Evolutionary conservation across 2,113 vertebrate genomes (phyloP).

Genomic region (Toxotes chatareus): DNA sequence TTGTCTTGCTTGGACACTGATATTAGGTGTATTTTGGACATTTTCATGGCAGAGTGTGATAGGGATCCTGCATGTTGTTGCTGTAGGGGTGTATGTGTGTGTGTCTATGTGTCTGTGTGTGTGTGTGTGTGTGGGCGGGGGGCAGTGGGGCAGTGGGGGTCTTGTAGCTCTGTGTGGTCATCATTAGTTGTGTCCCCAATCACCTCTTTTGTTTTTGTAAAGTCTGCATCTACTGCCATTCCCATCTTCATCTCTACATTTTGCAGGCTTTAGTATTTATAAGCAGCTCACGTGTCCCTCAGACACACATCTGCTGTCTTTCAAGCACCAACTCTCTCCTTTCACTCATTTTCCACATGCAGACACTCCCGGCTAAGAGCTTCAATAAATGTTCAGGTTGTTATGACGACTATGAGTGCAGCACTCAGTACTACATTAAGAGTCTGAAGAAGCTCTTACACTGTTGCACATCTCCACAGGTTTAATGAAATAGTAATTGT

Average conservation of each 20-base stretch:
- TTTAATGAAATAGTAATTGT: slow-evolving; percentile 48
- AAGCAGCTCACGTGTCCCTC: slow-evolving; percentile 8
- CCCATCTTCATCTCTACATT: background rate
- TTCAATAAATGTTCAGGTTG: slow-evolving; percentile 69
- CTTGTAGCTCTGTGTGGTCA: slow-evolving; percentile 2
- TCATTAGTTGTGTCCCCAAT: slow-evolving; percentile 15
- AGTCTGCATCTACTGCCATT: background rate
- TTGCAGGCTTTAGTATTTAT: slow-evolving; percentile 34
- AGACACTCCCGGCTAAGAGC: slow-evolving; percentile 64
- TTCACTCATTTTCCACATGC: slow-evolving; percentile 46
- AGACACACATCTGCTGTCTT: slow-evolving; percentile 40
- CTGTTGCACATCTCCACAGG: slow-evolving; percentile 26
- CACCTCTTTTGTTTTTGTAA: background rate
- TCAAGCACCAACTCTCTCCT: slow-evolving; percentile 30
- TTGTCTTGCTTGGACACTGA: background rate
- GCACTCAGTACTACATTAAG: slow-evolving; percentile 62
- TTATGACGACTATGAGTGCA: slow-evolving; percentile 70
- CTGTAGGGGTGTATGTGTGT: background rate
- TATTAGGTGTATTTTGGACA: background rate
- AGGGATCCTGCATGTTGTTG: slow-evolving; percentile 13
- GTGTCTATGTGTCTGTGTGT: no score
- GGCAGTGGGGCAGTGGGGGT: background rate
- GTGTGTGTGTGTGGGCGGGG: no score
- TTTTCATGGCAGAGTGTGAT: background rate
- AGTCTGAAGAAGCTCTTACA: slow-evolving; percentile 53